These are phyloP conservation scores for Alloscopus bannaensis DNA, from an alignment of 2,888 invertebrate species.

Conservation along the genomic window DNA sequence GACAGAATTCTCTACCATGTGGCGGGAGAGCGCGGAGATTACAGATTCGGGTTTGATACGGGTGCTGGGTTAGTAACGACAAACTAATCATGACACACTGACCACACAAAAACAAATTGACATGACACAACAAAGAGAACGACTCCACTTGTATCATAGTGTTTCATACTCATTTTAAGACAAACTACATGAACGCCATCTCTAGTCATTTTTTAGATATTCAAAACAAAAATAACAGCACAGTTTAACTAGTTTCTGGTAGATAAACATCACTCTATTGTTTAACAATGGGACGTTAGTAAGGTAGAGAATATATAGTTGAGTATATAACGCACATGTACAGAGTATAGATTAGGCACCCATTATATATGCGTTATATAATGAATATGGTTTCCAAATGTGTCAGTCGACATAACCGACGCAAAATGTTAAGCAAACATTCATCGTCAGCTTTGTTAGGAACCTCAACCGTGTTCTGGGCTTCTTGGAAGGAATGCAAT, in stretches of 20 bases:
- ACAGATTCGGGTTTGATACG: conserved; percentile 89
- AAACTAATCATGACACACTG: conserved; percentile 17
- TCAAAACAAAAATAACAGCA: too few relatives aligned
- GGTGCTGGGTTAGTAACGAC: conserved; percentile 83
- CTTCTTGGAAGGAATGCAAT: conserved; percentile 32
- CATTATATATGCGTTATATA: too few relatives aligned
- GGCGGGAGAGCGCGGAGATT: conserved; percentile 88
- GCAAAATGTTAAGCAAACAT: too few relatives aligned
- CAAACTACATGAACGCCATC: neutral
- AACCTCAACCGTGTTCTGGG: conserved; percentile 38
- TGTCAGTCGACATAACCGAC: too few relatives aligned
- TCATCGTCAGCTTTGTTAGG: conserved; percentile 40
- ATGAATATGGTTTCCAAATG: too few relatives aligned
- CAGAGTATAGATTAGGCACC: too few relatives aligned
- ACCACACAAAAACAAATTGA: conserved; percentile 12
- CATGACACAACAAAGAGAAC: conserved; percentile 12
- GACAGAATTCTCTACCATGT: conserved; percentile 81
- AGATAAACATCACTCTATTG: too few relatives aligned
- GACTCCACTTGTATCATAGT: neutral
- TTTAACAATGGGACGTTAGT: too few relatives aligned
- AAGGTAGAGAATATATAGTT: too few relatives aligned
- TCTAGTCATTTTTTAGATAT: neutral
- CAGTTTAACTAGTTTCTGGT: too few relatives aligned
- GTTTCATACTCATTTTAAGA: neutral
- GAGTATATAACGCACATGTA: too few relatives aligned